These are phyloP conservation scores for Onychomys torridus DNA, from an alignment of 2,797 vertebrate genomes.

Conservation along the genomic window DNA sequence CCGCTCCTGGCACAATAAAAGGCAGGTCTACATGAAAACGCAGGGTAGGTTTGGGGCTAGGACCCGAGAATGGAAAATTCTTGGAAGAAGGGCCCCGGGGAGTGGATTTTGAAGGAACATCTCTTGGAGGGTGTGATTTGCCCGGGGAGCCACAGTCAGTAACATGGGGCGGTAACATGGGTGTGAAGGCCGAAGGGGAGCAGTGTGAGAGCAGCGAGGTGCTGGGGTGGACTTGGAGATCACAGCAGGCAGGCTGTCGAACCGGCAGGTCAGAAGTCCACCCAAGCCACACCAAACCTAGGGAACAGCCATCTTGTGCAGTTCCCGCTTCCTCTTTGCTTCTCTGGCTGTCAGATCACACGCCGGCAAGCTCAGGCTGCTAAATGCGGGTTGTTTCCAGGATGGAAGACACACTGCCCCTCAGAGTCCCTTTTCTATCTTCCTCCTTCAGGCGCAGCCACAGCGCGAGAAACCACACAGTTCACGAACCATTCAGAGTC, in stretches of 20 bases:
- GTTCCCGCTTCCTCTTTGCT: neutral
- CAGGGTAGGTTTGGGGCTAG: neutral
- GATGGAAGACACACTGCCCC: neutral
- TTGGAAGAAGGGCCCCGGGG: neutral
- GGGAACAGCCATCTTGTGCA: neutral
- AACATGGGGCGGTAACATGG: neutral
- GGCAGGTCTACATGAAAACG: neutral
- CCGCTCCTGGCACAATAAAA: neutral
- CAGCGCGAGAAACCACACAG: accelerated
- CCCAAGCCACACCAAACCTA: too few relatives aligned
- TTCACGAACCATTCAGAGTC: neutral
- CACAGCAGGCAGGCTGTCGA: too few relatives aligned
- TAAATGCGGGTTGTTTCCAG: neutral
- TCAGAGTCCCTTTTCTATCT: neutral
- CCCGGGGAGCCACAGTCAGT: accelerated
- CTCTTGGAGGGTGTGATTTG: neutral
- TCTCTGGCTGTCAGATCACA: slow-evolving; percentile 8
- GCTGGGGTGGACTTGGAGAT: neutral
- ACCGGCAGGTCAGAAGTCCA: too few relatives aligned
- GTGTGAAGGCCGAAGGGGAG: too few relatives aligned
- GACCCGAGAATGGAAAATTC: neutral
- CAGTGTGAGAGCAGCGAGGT: accelerated
- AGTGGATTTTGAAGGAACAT: neutral
- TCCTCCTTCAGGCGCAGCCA: neutral
- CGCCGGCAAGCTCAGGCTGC: neutral